Evolutionary conservation across 2,888 invertebrate genomes (phyloP).

Genomic region (Melangyna quadrimaculata): DNA sequence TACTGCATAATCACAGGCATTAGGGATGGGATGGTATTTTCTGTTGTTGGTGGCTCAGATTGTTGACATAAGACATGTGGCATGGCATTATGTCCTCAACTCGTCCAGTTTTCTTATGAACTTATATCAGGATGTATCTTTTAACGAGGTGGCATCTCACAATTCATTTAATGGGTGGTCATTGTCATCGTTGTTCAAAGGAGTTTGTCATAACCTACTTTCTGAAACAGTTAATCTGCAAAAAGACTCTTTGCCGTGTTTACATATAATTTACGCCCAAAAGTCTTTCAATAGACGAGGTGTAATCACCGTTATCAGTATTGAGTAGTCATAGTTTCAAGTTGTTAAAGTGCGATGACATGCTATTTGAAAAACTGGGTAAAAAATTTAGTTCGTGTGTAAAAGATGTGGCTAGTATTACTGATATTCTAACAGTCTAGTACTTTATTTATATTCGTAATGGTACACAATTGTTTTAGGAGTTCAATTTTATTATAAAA

Average conservation of each 20-base stretch:
- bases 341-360: too few relatives aligned
- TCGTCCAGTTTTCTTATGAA: constrained; percentile 14
- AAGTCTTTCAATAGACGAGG: neutral
- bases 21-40: constrained; percentile 42
- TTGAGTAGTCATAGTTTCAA: too few relatives aligned
- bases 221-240: neutral
- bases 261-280: neutral
- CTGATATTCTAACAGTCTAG: too few relatives aligned
- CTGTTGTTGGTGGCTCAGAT: neutral
- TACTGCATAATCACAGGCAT: constrained; percentile 57
- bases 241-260: neutral
- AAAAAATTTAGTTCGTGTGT: too few relatives aligned
- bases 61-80: constrained; percentile 37
- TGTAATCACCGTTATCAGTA: too few relatives aligned
- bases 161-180: constrained; percentile 35
- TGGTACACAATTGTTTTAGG: too few relatives aligned
- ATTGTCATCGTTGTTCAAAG: neutral
- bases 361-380: too few relatives aligned
- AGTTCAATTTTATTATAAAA: too few relatives aligned
- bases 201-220: neutral
- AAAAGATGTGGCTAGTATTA: too few relatives aligned
- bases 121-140: neutral
- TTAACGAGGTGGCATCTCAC: constrained; percentile 38
- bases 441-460: too few relatives aligned
- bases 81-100: constrained; percentile 40